A percentile compares a stretch with the other conserved stretches of the same genome.
Conservation (phyloP, 1,140 invertebrate genomes). For the Scaptomyza graminum region DNA sequence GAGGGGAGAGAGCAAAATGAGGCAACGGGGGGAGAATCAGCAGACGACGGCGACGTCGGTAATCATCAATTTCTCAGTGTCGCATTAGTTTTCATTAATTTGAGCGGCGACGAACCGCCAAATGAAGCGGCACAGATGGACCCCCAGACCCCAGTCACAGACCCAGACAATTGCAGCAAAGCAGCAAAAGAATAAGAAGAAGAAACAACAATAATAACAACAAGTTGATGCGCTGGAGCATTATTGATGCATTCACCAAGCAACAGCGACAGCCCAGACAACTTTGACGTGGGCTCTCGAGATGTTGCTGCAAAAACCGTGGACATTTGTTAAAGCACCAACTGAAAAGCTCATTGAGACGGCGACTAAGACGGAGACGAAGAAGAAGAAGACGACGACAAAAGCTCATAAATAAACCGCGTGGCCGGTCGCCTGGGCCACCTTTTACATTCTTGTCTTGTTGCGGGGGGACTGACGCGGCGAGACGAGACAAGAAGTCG, state of each 20-base stretch:
- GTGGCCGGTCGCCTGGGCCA: slow-evolving; percentile 42
- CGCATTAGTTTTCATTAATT: slow-evolving; percentile 82
- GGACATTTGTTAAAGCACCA: slow-evolving; percentile 9
- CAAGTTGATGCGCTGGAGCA: slow-evolving; percentile 70
- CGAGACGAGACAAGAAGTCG: neutral
- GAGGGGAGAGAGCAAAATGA: slow-evolving; percentile 11
- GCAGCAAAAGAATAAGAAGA: no score
- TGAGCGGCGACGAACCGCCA: slow-evolving; percentile 54
- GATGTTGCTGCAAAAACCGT: slow-evolving; percentile 36
- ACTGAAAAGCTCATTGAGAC: slow-evolving; percentile 1
- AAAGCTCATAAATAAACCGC: slow-evolving; percentile 76
- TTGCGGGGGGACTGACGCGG: neutral
- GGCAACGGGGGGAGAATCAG: slow-evolving; percentile 5
- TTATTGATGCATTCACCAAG: slow-evolving; percentile 78
- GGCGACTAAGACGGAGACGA: neutral
- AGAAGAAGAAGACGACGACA: slow-evolving; percentile 46
- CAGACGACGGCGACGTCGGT: slow-evolving; percentile 57
- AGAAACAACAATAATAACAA: slow-evolving; percentile 43
- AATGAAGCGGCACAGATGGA: slow-evolving; percentile 70
- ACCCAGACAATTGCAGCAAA: slow-evolving; percentile 44
- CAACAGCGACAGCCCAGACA: slow-evolving; percentile 69
- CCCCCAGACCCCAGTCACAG: slow-evolving; percentile 27
- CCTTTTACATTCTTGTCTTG: slow-evolving; percentile 30
- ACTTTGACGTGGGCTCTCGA: slow-evolving; percentile 57
- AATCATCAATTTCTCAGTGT: slow-evolving; percentile 82